phyloP scores from a whole-genome alignment of 2,113 vertebrate species.

The Aptenodytes forsteri region DNA sequence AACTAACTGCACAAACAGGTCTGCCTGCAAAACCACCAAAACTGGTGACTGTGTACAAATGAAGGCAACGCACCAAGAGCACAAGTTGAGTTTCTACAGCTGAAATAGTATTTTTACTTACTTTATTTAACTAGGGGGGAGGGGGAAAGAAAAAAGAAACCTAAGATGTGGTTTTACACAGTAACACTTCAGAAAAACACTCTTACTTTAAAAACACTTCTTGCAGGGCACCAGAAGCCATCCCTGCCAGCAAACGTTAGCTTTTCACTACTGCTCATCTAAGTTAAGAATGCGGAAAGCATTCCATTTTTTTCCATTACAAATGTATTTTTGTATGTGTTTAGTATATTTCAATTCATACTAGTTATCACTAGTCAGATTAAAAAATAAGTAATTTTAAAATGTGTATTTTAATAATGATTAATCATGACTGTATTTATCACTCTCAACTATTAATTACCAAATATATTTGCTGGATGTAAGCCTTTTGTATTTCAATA shows the following conservation, averaged over 20 bases:
- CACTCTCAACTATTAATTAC: constrained; percentile 44
- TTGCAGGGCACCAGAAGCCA: neutral
- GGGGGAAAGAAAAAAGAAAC: neutral
- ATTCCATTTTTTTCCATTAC: neutral
- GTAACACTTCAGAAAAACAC: neutral
- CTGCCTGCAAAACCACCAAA: neutral
- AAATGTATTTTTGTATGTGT: constrained; percentile 43
- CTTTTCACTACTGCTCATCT: neutral
- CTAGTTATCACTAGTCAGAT: neutral
- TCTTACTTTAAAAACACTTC: neutral
- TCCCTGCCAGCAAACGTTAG: neutral
- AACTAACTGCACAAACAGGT: neutral
- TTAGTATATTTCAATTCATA: neutral
- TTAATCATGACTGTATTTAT: constrained; percentile 44
- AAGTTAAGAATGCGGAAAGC: constrained; percentile 8
- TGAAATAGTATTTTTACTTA: neutral
- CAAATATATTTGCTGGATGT: constrained; percentile 56
- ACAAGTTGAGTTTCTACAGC: neutral
- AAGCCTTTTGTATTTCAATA: constrained; percentile 72
- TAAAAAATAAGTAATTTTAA: constrained; percentile 3
- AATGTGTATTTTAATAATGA: constrained; percentile 37
- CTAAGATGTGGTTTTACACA: neutral
- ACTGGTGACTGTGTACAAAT: neutral
- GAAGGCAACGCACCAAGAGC: neutral
- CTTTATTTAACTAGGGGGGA: neutral